phyloP scores from a whole-genome alignment of 1,140 invertebrate genomes.

The Drosophila kepulauana region DNA sequence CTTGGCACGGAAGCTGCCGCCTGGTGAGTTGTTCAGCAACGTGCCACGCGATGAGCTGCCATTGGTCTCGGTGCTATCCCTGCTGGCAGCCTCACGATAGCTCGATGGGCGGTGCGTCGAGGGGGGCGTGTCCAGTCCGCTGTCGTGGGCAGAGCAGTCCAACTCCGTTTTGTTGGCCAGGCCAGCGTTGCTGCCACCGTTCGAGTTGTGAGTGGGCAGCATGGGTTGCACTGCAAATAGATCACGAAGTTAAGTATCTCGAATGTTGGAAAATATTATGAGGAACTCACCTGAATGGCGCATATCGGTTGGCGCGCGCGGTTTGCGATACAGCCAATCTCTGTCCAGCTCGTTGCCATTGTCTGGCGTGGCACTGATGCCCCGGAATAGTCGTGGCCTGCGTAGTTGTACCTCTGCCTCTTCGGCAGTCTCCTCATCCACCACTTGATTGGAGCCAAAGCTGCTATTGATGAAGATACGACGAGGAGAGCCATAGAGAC shows the following conservation, averaged over 20 bases:
- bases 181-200: slow-evolving; percentile 51
- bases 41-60: slow-evolving; percentile 80
- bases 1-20: slow-evolving; percentile 79
- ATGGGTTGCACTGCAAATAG: slow-evolving; percentile 74
- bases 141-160: slow-evolving; percentile 83
- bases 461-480: slow-evolving; percentile 81
- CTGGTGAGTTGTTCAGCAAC: slow-evolving; percentile 75
- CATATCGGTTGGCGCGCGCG: slow-evolving; percentile 81
- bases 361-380: slow-evolving; percentile 71
- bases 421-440: slow-evolving; percentile 81
- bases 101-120: slow-evolving; percentile 82
- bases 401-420: slow-evolving; percentile 79
- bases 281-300: slow-evolving; percentile 75
- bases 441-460: slow-evolving; percentile 79
- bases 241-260: background rate
- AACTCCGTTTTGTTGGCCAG: slow-evolving; percentile 69
- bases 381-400: slow-evolving; percentile 69
- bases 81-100: slow-evolving; percentile 74
- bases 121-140: slow-evolving; percentile 81
- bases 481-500: slow-evolving; percentile 73
- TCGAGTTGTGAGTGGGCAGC: slow-evolving; percentile 65
- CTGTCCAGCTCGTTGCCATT: slow-evolving; percentile 82
- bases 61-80: slow-evolving; percentile 80
- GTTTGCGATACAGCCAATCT: slow-evolving; percentile 84
- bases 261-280: background rate